A percentile compares a stretch with the other conserved stretches of the same genome.
phyloP scores from a whole-genome alignment of 92 coral and sea anemone genomes.

The Desmophyllum pertusum region DNA sequence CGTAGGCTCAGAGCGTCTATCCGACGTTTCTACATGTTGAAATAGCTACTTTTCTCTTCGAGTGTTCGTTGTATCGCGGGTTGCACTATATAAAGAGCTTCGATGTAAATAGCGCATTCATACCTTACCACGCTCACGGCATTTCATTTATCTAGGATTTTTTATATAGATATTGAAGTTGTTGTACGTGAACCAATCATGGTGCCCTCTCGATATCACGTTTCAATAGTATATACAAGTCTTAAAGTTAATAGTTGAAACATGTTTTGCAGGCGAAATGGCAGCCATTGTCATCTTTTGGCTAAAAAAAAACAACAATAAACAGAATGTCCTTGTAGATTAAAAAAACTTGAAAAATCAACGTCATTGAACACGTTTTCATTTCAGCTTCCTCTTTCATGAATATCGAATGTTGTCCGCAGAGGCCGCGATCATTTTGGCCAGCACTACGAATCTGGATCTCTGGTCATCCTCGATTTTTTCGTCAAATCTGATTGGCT shows the following conservation, averaged over 20 bases:
- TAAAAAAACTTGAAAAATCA: too few relatives aligned
- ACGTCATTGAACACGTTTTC: too few relatives aligned
- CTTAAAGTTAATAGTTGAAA: neutral
- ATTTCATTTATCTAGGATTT: neutral
- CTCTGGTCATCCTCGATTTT: too few relatives aligned
- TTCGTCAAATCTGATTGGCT: too few relatives aligned
- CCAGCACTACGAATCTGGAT: too few relatives aligned
- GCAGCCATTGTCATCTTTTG: neutral
- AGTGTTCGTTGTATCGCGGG: neutral
- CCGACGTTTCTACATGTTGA: too few relatives aligned
- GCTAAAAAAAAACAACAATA: too few relatives aligned
- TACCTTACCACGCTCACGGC: neutral
- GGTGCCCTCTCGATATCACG: neutral
- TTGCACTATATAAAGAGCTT: neutral
- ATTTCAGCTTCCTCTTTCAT: too few relatives aligned
- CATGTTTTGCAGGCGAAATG: neutral
- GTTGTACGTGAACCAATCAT: neutral
- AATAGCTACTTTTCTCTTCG: too few relatives aligned
- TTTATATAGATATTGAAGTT: constrained; percentile 4
- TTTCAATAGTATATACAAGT: neutral
- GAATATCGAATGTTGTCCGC: too few relatives aligned
- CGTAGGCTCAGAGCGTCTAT: too few relatives aligned
- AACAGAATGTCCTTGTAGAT: neutral
- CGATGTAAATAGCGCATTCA: constrained; percentile 16
- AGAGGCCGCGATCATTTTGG: too few relatives aligned